phyloP scores from a whole-genome alignment of 2,797 vertebrate genomes.

The Cossypha heuglini region DNA sequence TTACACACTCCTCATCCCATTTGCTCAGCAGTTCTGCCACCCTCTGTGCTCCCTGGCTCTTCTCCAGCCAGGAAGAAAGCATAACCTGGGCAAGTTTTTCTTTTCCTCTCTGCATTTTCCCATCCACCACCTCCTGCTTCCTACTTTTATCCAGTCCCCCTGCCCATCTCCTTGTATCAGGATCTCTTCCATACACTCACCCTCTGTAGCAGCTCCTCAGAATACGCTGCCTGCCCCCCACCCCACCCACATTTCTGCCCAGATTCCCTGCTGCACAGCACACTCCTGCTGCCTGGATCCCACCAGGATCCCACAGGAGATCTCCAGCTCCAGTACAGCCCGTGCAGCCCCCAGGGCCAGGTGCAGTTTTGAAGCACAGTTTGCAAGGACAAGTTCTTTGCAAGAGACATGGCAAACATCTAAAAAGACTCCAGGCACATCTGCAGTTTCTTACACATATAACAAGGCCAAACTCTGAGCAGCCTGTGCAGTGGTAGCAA shows the following conservation, averaged over 20 bases:
- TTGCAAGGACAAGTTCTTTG: not conserved
- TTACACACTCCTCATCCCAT: not conserved
- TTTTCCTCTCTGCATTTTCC: not conserved
- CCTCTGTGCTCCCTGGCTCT: not conserved
- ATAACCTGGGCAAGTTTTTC: not conserved
- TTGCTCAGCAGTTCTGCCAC: not conserved
- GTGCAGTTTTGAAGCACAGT: not conserved
- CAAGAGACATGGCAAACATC: not conserved
- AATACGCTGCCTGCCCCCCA: fast-evolving
- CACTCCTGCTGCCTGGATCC: not conserved
- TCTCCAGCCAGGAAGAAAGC: not conserved
- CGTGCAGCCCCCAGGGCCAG: not conserved
- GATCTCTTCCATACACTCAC: not conserved
- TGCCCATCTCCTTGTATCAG: not conserved
- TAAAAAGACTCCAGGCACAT: not conserved
- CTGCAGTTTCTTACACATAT: not conserved
- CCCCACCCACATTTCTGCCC: not conserved
- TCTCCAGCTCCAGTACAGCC: not conserved
- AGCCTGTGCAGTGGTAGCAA: not conserved
- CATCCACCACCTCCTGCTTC: not conserved
- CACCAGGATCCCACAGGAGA: not conserved
- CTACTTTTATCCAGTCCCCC: not conserved
- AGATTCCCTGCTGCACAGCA: not conserved
- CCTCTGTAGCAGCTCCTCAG: not conserved
- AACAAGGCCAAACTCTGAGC: not conserved